These are phyloP conservation scores for Megamerina dolium DNA, from an alignment of 2,888 invertebrate genomes.

Conservation along the genomic window DNA sequence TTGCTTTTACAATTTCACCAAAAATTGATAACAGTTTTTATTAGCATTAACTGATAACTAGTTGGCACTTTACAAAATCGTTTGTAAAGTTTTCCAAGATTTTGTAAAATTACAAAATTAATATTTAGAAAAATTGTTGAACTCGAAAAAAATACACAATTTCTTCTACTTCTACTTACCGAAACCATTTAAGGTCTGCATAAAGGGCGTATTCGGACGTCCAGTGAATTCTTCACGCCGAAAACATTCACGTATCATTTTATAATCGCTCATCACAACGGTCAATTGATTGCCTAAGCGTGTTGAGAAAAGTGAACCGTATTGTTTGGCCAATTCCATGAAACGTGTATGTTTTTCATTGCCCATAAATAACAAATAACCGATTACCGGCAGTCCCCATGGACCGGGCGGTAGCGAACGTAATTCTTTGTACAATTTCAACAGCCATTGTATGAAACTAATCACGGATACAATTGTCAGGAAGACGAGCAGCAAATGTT, in stretches of 20 bases:
- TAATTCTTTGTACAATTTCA: conserved; percentile 41
- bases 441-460: conserved; percentile 45
- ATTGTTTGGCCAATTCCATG: conserved; percentile 67
- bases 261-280: conserved; percentile 81
- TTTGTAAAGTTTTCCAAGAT: too few species aligned
- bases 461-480: conserved; percentile 37
- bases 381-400: conserved; percentile 78
- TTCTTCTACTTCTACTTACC: conserved; percentile 75
- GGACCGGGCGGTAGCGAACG: conserved; percentile 75
- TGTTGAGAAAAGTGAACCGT: conserved; percentile 77
- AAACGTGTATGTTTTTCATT: conserved; percentile 70
- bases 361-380: conserved; percentile 76
- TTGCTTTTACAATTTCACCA: too few species aligned
- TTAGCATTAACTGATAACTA: too few species aligned
- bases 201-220: conserved; percentile 79
- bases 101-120: too few species aligned
- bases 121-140: background rate
- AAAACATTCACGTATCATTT: conserved; percentile 78
- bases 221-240: conserved; percentile 82
- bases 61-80: too few species aligned
- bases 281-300: conserved; percentile 75
- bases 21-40: too few species aligned
- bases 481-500: conserved; percentile 43
- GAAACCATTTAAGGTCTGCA: conserved; percentile 79
- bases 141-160: background rate